Evolutionary conservation across 2,888 invertebrate genomes (phyloP), one percentile per base, ranked within the genome.

Genomic region (Pseudeuparius sepicola): DNA sequence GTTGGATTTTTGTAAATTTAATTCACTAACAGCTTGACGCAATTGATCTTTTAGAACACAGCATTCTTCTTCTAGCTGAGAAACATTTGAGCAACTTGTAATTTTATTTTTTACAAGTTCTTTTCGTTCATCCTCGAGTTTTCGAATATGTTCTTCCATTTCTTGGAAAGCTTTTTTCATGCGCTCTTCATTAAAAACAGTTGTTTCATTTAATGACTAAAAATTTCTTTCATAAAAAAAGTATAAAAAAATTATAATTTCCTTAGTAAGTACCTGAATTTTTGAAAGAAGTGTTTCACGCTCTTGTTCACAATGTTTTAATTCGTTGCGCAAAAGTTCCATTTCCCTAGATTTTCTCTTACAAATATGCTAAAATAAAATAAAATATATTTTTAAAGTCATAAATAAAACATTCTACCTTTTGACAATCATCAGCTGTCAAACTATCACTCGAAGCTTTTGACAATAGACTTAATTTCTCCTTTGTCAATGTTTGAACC

Each of bases 231-330:
- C 7, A 6, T 10, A 25, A 25, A 5, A 25, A 11, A 31, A 4
- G 5, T 6, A 31, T 18, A 28, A 9, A 9, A 31, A 31, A 7
- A 31, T 18, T 15, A 18, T 4, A 18, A 31, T 31, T 7, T 17
- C 23, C 16, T 13, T 12, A 9, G 11, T 27, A 28, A 11, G 50
- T 55, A 70, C 68, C 56, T 73, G 65, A 2, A 76, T 59, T 51
- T 70, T 67, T 41, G 72, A 67, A 15, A 70, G 65, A 6, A 78
- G 51, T 1, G 66, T 61, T 48, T 73, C 67, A 23, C 72, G 64
- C 54, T 79, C 78, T 47, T 69, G 67, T 41, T 71, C 68, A n/a
- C 75, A 49, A 18, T 72, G 63, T 37, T 67, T 64, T 6, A 73
- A 55, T 43, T 76, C 75, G 1, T 61, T 60, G 42, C 65, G 64